Conservation (phyloP, 2,797 vertebrate genomes). For the Clarias platycephalus region DNA sequence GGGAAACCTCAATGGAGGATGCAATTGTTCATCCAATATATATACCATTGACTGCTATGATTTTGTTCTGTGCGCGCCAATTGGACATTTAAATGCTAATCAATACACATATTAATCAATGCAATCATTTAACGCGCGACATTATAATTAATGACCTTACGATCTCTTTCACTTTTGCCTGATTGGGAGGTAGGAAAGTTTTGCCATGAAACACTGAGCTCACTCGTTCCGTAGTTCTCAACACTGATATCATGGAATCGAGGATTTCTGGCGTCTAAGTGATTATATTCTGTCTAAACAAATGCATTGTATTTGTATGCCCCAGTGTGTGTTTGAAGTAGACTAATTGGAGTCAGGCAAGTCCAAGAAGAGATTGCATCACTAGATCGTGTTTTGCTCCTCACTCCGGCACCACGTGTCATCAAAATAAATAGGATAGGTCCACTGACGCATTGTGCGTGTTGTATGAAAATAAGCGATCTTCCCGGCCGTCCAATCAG, state of each 20-base stretch:
- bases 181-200: not conserved
- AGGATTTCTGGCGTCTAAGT: not conserved
- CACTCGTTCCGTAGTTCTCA: not conserved
- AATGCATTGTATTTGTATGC: not conserved
- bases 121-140: not conserved
- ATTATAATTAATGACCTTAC: not conserved
- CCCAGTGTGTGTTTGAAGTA: not conserved
- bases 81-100: not conserved
- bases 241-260: not conserved
- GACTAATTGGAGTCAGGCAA: constrained; percentile 15
- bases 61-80: not conserved
- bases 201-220: not conserved
- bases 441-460: constrained; percentile 65
- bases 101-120: not conserved
- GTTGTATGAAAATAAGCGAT: constrained; percentile 73
- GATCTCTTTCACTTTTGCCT: not conserved
- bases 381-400: constrained; percentile 9
- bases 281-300: not conserved
- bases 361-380: constrained; percentile 20
- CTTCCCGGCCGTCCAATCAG: constrained; percentile 68
- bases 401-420: constrained; percentile 58
- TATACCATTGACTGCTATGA: constrained; percentile 4
- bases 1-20: constrained; percentile 36
- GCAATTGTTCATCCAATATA: constrained; percentile 35
- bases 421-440: constrained; percentile 69